A percentile compares a stretch with the other conserved stretches of the same genome.
phyloP scores from a whole-genome alignment of 2,888 invertebrate genomes.

The Bombylius major region DNA sequence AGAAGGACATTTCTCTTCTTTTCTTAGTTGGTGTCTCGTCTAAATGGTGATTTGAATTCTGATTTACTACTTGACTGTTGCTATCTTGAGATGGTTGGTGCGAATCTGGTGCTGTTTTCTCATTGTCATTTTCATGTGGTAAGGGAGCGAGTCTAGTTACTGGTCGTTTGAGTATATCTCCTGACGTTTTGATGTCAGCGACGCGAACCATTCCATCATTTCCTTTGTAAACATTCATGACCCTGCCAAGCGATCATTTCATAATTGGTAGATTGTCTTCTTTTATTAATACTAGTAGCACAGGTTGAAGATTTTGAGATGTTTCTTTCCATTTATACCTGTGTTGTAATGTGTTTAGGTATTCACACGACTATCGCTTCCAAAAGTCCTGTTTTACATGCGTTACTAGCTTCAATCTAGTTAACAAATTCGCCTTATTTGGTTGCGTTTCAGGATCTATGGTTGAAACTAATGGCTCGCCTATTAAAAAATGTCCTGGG shows the following conservation, averaged over 20 bases:
- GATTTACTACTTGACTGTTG: neutral
- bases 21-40: neutral
- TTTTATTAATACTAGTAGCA: neutral
- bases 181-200: neutral
- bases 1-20: too few species aligned
- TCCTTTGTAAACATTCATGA: constrained; percentile 14
- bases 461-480: too few species aligned
- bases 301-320: neutral
- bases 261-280: neutral
- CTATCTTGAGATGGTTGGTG: too few species aligned
- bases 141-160: neutral
- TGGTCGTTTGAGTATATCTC: neutral
- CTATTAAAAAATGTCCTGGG: too few species aligned
- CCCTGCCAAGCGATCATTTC: neutral
- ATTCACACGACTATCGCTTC: too few species aligned
- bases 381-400: too few species aligned
- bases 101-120: too few species aligned
- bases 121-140: neutral
- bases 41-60: neutral
- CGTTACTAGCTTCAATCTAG: too few species aligned
- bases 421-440: too few species aligned
- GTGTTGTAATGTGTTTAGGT: neutral
- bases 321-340: neutral
- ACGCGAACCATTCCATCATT: constrained; percentile 15
- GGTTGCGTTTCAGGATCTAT: too few species aligned